Conservation (phyloP, 2,113 vertebrate species). For the Trogon melanurus region DNA sequence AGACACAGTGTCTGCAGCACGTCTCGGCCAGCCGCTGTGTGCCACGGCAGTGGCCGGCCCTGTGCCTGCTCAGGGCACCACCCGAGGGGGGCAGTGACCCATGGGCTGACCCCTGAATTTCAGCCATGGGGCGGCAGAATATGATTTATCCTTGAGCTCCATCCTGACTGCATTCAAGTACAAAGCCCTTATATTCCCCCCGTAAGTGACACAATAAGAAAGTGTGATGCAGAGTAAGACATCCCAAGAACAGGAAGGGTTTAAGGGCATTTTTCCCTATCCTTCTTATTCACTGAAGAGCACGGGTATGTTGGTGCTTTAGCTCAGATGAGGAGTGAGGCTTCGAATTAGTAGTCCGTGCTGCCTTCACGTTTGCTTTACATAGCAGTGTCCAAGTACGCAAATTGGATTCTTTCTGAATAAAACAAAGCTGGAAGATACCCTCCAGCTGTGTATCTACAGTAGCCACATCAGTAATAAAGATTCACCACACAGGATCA, state of each 20-base stretch:
- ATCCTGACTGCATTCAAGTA: no score
- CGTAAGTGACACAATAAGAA: no score
- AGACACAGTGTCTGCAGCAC: rapidly evolving
- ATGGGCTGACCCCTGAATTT: background rate
- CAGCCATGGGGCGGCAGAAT: background rate
- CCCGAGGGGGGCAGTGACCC: background rate
- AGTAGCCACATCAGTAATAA: background rate
- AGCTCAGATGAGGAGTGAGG: background rate
- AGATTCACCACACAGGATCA: background rate
- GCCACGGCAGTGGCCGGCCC: rapidly evolving
- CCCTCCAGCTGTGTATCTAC: background rate
- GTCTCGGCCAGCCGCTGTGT: rapidly evolving
- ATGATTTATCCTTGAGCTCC: background rate
- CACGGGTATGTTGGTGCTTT: background rate
- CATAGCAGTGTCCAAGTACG: rapidly evolving
- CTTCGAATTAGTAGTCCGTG: background rate
- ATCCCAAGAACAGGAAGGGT: background rate
- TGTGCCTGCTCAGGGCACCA: background rate
- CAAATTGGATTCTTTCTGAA: background rate
- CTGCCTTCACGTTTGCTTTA: background rate
- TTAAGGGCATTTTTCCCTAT: background rate
- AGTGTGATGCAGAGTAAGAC: background rate
- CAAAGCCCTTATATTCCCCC: background rate
- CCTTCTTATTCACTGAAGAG: background rate
- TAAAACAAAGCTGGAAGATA: background rate